Evolutionary conservation across 35 echinoderm and acorn worm species (phyloP).

Genomic region (Chiridota heheva): DNA sequence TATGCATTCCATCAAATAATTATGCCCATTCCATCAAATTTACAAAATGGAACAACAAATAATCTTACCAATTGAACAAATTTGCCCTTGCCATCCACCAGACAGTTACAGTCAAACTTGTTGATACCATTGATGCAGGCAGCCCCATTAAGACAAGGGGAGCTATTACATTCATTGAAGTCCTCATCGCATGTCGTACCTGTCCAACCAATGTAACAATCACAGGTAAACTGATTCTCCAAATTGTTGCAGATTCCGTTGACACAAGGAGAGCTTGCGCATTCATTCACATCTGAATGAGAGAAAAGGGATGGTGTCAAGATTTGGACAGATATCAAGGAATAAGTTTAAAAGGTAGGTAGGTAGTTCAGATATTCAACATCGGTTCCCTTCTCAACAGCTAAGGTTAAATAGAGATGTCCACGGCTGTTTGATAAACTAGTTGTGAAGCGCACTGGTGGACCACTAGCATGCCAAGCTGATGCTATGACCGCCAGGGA

Average conservation of each 20-base stretch:
- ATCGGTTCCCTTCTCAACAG: too few species aligned
- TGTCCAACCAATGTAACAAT: conserved; percentile 49
- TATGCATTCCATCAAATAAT: too few species aligned
- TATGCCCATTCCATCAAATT: too few species aligned
- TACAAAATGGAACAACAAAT: too few species aligned
- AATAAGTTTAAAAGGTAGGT: too few species aligned
- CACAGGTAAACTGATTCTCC: conserved; percentile 37
- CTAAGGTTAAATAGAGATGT: too few species aligned
- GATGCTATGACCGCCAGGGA: too few species aligned
- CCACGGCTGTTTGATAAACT: too few species aligned
- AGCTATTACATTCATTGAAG: conserved; percentile 1
- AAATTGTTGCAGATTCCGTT: conserved; percentile 54
- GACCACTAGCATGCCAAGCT: too few species aligned
- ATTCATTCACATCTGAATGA: conserved; percentile 66
- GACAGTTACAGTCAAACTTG: conserved; percentile 56
- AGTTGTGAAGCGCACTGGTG: too few species aligned
- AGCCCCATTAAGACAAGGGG: conserved; percentile 58
- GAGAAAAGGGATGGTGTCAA: neutral
- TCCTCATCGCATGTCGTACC: conserved; percentile 34
- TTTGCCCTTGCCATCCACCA: conserved; percentile 51
- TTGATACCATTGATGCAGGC: conserved; percentile 56
- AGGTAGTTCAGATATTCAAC: too few species aligned
- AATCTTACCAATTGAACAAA: conserved; percentile 34
- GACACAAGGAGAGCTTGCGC: conserved; percentile 53
- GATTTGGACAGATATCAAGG: neutral